Evolutionary conservation across 2,888 invertebrate genomes (phyloP), one percentile per base, ranked within the genome.

Genomic region (Keiferia lycopersicella): DNA sequence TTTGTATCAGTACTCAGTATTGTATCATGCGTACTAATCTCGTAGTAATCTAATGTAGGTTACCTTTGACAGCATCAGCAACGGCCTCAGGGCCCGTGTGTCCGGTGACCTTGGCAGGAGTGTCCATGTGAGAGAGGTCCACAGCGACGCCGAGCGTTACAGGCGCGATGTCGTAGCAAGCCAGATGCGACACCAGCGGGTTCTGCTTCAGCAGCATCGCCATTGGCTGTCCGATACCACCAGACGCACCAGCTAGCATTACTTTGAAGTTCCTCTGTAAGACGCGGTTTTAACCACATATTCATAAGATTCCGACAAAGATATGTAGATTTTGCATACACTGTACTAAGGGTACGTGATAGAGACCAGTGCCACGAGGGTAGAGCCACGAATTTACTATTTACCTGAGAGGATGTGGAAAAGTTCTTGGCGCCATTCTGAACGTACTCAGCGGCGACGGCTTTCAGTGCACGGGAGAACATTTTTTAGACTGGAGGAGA

Each of bases 221-320:
- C 75, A 99, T 87, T 10, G 99, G 99, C 89, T 99, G 99, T 2
- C 99, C 99, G 82, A 99, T 99, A 64, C 99, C 99, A 68, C 99
- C 99, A 74, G 96, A 94, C 0, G 99, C 99, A 64, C 99, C 99
- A 84, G 98, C 95, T 67, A 99, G 98, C 70, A 98, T 96, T 61
- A 99, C 99, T 94, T 98, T 98, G 79, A 94, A 95, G 92, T 96
- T 95, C 73, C 93, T 94, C 97, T 97, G 74, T 69, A 77, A 75
- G 67, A 62, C n/a, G 10, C 57, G 38, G 20, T 39, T 20, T 14
- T 11, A 4, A 26, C n/a, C 12, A n/a, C 51, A 62, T 66, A 61
- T 38, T 50, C 14, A 22, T 3, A 14, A 6, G 22, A 11, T 16
- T 56, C 41, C n/a, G 1, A n/a, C n/a, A 26, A 56, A 4, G 2